Evolutionary conservation across 2,888 invertebrate species (phyloP).

Genomic region (Drosophila borealis): DNA sequence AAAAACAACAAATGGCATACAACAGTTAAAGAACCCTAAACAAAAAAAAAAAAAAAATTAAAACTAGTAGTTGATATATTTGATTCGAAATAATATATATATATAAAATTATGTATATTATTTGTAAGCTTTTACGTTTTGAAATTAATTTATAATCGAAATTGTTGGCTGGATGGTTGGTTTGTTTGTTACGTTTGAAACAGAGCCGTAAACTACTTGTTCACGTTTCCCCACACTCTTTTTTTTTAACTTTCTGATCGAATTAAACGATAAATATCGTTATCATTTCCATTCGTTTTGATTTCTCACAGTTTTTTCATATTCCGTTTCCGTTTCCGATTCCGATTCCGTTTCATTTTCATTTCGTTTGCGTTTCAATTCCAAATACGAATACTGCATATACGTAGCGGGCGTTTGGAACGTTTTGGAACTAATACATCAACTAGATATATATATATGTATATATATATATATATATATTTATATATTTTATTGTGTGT

Average conservation of each 20-base stretch:
- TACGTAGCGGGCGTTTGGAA: constrained; percentile 50
- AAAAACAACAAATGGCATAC: constrained; percentile 20
- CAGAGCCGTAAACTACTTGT: constrained; percentile 59
- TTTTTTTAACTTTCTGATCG: neutral
- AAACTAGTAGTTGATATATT: constrained; percentile 61
- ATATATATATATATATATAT: constrained; percentile 35
- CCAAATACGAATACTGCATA: constrained; percentile 51
- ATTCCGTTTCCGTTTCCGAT: neutral
- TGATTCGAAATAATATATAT: constrained; percentile 56
- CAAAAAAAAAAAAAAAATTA: constrained; percentile 12
- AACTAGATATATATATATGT: constrained; percentile 35
- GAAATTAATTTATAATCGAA: constrained; percentile 55
- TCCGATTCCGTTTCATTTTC: constrained; percentile 15
- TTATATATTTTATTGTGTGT: constrained; percentile 42
- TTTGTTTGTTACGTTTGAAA: constrained; percentile 70
- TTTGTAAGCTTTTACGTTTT: constrained; percentile 53
- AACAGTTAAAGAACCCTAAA: constrained; percentile 40
- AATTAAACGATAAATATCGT: neutral
- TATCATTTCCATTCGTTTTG: constrained; percentile 18
- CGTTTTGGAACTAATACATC: constrained; percentile 43
- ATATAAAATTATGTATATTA: constrained; percentile 55
- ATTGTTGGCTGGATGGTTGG: constrained; percentile 74
- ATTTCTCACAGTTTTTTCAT: constrained; percentile 11
- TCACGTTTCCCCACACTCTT: constrained; percentile 31
- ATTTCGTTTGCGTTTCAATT: constrained; percentile 40